Conservation (phyloP, 2,888 invertebrate genomes). For the Heliconius charithonia region DNA sequence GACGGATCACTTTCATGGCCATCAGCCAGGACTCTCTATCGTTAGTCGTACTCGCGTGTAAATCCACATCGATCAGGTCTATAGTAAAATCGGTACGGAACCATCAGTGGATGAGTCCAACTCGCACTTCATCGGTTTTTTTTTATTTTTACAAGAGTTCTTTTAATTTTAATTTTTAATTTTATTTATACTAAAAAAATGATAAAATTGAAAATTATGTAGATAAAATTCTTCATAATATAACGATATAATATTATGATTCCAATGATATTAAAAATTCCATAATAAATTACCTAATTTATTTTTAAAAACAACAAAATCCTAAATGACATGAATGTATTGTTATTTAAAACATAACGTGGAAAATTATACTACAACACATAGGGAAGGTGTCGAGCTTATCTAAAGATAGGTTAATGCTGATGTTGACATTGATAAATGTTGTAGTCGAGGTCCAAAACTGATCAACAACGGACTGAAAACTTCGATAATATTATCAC, state of each 20-base stretch:
- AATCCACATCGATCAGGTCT: no score
- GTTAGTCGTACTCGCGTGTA: no score
- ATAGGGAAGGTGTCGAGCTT: conserved; percentile 20
- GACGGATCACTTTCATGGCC: no score
- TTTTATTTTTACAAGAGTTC: no score
- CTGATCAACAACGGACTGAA: conserved; percentile 3
- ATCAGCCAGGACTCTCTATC: no score
- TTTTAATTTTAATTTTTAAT: no score
- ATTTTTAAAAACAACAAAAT: not conserved
- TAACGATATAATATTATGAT: not conserved
- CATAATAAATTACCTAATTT: not conserved
- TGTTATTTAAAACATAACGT: not conserved
- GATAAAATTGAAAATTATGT: no score
- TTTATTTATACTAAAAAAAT: no score
- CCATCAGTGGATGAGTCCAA: no score
- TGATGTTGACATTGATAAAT: conserved; percentile 22
- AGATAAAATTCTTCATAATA: not conserved
- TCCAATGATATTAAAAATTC: not conserved
- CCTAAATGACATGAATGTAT: not conserved
- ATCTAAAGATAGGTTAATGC: conserved; percentile 19
- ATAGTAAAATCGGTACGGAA: no score
- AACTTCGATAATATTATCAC: not conserved
- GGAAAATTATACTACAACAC: not conserved
- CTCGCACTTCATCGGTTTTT: no score
- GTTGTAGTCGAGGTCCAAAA: not conserved